Evolutionary conservation across 2,113 vertebrate genomes (phyloP).

Genomic region (Pangasianodon hypophthalmus): DNA sequence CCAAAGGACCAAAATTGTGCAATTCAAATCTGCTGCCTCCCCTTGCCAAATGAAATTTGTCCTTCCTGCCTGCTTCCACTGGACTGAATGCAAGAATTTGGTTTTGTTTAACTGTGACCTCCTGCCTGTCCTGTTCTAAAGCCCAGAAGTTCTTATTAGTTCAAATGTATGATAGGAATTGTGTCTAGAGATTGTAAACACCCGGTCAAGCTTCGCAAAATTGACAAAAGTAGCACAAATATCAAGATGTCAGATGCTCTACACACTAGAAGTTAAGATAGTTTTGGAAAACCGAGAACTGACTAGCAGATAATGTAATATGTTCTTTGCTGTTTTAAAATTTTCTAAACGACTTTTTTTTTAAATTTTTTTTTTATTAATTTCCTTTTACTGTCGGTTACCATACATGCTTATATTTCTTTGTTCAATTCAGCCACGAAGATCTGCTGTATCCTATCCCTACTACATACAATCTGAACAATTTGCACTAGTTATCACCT

Average conservation of each 20-base stretch:
- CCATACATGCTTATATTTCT: neutral
- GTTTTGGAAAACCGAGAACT: neutral
- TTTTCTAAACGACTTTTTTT: neutral
- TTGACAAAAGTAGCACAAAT: constrained; percentile 4
- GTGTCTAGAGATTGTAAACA: neutral
- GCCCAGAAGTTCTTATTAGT: neutral
- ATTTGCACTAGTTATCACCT: constrained; percentile 50
- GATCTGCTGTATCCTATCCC: neutral
- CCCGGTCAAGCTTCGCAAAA: neutral
- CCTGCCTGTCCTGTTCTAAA: constrained; percentile 23
- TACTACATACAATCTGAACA: constrained; percentile 29
- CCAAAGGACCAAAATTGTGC: constrained; percentile 57
- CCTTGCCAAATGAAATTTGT: constrained; percentile 30
- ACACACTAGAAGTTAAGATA: neutral
- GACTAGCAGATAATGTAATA: neutral
- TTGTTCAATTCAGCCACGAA: neutral
- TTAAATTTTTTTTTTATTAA: neutral
- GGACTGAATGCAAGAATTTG: neutral
- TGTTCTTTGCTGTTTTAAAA: neutral
- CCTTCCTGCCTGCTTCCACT: constrained; percentile 17
- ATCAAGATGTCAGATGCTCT: neutral
- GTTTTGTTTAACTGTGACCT: neutral
- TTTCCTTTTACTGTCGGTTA: neutral
- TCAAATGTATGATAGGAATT: neutral
- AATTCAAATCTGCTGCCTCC: constrained; percentile 52